Evolutionary conservation across 35 echinoderm and acorn worm genomes (phyloP), one percentile per base, ranked within the genome.

Genomic region (Hemicentrotus pulcherrimus): DNA sequence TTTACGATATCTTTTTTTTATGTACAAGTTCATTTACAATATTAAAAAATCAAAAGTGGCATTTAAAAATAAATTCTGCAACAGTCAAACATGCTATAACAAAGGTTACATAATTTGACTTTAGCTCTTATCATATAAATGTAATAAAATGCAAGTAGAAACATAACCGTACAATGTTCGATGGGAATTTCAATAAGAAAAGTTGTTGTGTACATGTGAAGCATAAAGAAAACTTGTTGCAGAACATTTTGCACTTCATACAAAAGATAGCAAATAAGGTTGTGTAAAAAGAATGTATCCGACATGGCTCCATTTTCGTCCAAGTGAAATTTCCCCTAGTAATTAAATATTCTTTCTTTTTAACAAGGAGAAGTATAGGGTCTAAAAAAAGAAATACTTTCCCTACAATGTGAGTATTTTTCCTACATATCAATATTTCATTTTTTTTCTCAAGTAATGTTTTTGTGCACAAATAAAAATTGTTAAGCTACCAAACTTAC

Each of bases 61-160:
- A 78, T 78, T 78, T 28, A 78, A 78, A 78, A 78, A 78, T 78
- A 78, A 78, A 78, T 78, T 78, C 65, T 78, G 65, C 28, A 78
- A 78, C 24, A 78, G 24, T 78, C 24, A 78, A 28, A 5, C 22
- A n/a, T 78, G 65, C 28, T 78, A 22, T 7, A 78, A 22, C 19
- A 78, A 59, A 59, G 28, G 24, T 18, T 5, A 78, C 65, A 78
- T n/a, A 18, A 28, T 78, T 78, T 22, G 19, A 22, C 65, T 78
- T 28, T n/a, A 22, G 28, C 28, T 78, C 19, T 78, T 22, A 7
- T 8, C 18, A n/a, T 78, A 78, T 78, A 78, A 78, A 78, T 78
- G 65, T 78, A 78, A 28, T 78, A n/a, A 78, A 78, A 78, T 78
- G 24, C 65, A 78, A 78, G 65, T 78, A 28, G 65, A 78, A 78